These are phyloP conservation scores for Tangara arthus DNA, from an alignment of 2,797 vertebrate species.

Conservation along the genomic window DNA sequence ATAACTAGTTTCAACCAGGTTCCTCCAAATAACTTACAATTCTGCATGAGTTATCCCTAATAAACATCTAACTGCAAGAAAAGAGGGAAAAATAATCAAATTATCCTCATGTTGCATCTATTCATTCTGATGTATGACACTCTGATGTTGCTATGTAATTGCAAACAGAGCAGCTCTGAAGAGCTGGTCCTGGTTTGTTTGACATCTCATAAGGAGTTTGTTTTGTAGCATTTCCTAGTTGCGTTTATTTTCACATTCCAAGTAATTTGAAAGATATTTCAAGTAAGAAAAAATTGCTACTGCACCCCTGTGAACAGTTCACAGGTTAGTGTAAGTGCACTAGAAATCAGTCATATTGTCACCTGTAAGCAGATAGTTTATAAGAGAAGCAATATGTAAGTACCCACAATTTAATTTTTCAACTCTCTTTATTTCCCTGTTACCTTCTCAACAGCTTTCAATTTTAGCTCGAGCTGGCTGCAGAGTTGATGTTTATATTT, in stretches of 20 bases:
- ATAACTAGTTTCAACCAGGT: slow-evolving; percentile 16
- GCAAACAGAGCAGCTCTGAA: neutral
- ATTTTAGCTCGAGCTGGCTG: slow-evolving; percentile 36
- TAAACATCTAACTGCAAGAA: neutral
- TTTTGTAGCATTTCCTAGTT: slow-evolving; percentile 11
- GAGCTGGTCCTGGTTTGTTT: neutral
- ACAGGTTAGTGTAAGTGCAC: neutral
- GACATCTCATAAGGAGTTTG: neutral
- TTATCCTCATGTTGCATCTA: neutral
- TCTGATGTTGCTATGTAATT: neutral
- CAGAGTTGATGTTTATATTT: slow-evolving; percentile 48
- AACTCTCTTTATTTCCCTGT: neutral
- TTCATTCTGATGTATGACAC: slow-evolving; percentile 2
- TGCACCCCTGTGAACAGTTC: neutral
- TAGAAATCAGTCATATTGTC: neutral
- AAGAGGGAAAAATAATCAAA: slow-evolving; percentile 14
- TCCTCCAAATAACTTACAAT: neutral
- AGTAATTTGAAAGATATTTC: neutral
- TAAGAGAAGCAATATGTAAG: neutral
- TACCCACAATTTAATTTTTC: neutral
- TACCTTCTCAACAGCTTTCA: slow-evolving; percentile 14
- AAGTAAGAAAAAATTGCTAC: neutral
- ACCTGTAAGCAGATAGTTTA: neutral
- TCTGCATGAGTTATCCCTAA: neutral
- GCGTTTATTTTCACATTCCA: neutral